These are phyloP conservation scores for Epistrophe eligans DNA, from an alignment of 2,888 invertebrate genomes.

Conservation along the genomic window DNA sequence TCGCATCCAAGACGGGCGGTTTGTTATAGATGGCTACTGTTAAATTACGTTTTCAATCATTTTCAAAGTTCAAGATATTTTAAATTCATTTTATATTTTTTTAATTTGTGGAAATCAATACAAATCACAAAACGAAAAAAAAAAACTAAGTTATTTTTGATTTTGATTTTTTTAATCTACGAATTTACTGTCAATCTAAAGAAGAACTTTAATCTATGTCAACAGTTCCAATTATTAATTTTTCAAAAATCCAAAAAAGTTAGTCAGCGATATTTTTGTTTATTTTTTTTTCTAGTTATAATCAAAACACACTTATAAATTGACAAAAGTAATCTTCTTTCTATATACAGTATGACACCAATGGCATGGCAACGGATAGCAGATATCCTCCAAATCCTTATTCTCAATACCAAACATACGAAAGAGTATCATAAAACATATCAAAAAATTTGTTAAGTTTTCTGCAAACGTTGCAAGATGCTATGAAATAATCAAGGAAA, in stretches of 20 bases:
- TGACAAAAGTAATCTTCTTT: not conserved
- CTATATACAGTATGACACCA: not conserved
- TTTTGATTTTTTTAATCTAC: too few relatives aligned
- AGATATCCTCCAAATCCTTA: not conserved
- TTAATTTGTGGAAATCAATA: too few relatives aligned
- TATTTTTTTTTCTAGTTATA: not conserved
- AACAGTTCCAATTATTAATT: not conserved
- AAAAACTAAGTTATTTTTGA: too few relatives aligned
- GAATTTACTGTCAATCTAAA: not conserved
- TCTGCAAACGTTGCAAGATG: slow-evolving; percentile 60
- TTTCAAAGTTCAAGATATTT: too few relatives aligned
- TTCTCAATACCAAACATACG: not conserved
- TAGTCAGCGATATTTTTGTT: not conserved
- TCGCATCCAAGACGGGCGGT: too few relatives aligned
- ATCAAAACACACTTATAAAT: not conserved
- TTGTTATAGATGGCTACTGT: too few relatives aligned
- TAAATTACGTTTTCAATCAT: too few relatives aligned
- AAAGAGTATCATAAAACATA: slow-evolving; percentile 29
- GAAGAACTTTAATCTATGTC: not conserved
- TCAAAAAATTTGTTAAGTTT: slow-evolving; percentile 47
- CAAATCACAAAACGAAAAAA: too few relatives aligned
- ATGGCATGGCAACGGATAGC: not conserved
- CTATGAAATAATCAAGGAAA: slow-evolving; percentile 39
- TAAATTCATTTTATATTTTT: too few relatives aligned
- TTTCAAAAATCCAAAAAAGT: not conserved